phyloP scores from a whole-genome alignment of 2,113 vertebrate genomes.

The Otocyon megalotis region DNA sequence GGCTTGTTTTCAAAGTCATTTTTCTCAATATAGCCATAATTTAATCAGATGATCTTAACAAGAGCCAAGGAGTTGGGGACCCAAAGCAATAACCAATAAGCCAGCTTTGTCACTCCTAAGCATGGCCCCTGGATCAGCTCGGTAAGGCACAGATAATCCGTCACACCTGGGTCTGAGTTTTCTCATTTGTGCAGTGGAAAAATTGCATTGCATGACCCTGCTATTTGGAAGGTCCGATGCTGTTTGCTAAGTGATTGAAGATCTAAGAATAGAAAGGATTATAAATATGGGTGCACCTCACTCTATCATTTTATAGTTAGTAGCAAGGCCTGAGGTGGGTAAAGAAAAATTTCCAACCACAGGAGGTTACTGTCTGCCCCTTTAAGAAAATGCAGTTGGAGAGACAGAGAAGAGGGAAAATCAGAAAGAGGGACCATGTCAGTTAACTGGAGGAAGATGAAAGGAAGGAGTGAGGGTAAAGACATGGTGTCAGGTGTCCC shows the following conservation, averaged over 20 bases:
- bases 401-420: background rate
- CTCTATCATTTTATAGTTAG: background rate
- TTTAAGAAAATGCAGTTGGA: background rate
- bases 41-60: slow-evolving; percentile 63
- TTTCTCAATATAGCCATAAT: slow-evolving; percentile 25
- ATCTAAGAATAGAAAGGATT: slow-evolving; percentile 56
- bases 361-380: background rate
- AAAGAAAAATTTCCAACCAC: background rate
- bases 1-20: slow-evolving; percentile 63
- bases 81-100: background rate
- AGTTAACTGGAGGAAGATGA: background rate
- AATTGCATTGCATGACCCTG: background rate
- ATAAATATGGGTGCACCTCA: background rate
- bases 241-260: slow-evolving; percentile 37
- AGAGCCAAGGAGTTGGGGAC: background rate
- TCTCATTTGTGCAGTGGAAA: slow-evolving; percentile 17
- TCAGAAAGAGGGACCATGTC: background rate
- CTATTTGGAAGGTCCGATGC: background rate
- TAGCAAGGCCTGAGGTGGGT: background rate
- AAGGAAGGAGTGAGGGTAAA: background rate
- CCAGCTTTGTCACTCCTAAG: background rate
- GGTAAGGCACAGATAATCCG: background rate
- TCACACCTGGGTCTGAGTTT: background rate
- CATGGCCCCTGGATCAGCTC: background rate
- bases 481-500: background rate